A percentile compares a stretch with the other conserved stretches of the same genome.
These are phyloP conservation scores for Operophtera brumata DNA, from an alignment of 2,888 invertebrate species.

Conservation along the genomic window DNA sequence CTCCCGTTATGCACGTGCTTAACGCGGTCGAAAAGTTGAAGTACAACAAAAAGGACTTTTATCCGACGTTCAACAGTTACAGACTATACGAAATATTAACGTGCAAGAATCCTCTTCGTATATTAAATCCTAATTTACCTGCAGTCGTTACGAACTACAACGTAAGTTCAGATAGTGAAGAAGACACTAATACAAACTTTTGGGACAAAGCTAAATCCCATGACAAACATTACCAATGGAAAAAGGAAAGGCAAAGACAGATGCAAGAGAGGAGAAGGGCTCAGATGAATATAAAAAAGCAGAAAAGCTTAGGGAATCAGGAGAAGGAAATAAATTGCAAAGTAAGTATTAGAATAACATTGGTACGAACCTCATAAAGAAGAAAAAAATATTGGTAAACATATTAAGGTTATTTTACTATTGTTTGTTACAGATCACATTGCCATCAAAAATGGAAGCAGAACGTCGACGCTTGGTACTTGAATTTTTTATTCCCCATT, in stretches of 20 bases:
- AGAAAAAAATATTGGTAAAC: neutral
- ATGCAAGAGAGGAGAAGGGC: slow-evolving; percentile 61
- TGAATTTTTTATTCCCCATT: slow-evolving; percentile 86
- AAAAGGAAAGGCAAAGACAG: slow-evolving; percentile 63
- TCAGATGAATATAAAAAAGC: slow-evolving; percentile 52
- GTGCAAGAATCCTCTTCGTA: slow-evolving; percentile 74
- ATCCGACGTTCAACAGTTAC: slow-evolving; percentile 82
- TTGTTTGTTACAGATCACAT: slow-evolving; percentile 59
- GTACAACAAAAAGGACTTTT: slow-evolving; percentile 82
- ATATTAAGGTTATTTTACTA: neutral
- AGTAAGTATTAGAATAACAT: slow-evolving; percentile 57
- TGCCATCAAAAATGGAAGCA: slow-evolving; percentile 76
- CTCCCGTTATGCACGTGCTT: slow-evolving; percentile 86
- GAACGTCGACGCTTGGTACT: slow-evolving; percentile 83
- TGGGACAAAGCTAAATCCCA: slow-evolving; percentile 76
- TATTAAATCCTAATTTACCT: slow-evolving; percentile 71
- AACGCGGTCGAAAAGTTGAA: slow-evolving; percentile 85
- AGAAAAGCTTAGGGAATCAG: slow-evolving; percentile 52
- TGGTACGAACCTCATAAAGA: neutral
- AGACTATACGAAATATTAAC: slow-evolving; percentile 82
- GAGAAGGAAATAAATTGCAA: slow-evolving; percentile 74
- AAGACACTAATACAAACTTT: slow-evolving; percentile 59
- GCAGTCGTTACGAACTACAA: slow-evolving; percentile 38
- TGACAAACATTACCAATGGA: slow-evolving; percentile 76
- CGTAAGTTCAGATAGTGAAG: slow-evolving; percentile 65